Base-by-base conservation (phyloP, 2,888 invertebrate genomes). In the Micoletzkya japonica region DNA sequence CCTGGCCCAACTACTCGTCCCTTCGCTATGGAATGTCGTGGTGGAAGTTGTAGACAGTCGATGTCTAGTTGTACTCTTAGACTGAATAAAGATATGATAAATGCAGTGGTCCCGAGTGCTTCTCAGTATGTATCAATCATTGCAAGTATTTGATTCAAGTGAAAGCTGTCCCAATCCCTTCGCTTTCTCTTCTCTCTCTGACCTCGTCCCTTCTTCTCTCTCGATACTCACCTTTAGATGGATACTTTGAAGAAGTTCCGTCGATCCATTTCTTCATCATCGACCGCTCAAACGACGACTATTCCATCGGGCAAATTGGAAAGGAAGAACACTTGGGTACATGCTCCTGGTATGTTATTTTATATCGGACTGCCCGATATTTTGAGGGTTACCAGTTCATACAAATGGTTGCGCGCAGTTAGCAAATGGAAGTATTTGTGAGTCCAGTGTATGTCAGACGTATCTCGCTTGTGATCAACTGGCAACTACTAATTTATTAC, bases 21-120 rank as follows among this genome's bases (percentile, higher is more conserved):
- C 70, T 82, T 69, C 81, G 84, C 50, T 77, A 80, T 70, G 78
- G 79, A 52, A 81, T 81, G 82, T 79, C 78, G 36, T 84, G 81
- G 80, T 84, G 84, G 83, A 78, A 84, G 73, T 70, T 84, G 74
- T 84, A 81, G 75, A 59, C 32, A 32, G 67, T 66, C n/a, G n/a
- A n/a, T n/a, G n/a, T n/a, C n/a, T n/a, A n/a, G n/a, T n/a, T n/a
- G n/a, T n/a, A n/a, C n/a, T n/a, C n/a, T n/a, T n/a, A n/a, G n/a
- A n/a, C n/a, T n/a, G n/a, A n/a, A n/a, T n/a, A n/a, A n/a, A n/a
- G n/a, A n/a, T n/a, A n/a, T n/a, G n/a, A n/a, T n/a, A n/a, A n/a
- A n/a, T n/a, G n/a, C n/a, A n/a, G n/a, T n/a, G n/a, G n/a, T n/a
- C n/a, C n/a, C n/a, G n/a, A n/a, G n/a, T n/a, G n/a, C n/a, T n/a